Conservation (phyloP, 1,140 invertebrate species). For the Pogonomyrmex californicus region DNA sequence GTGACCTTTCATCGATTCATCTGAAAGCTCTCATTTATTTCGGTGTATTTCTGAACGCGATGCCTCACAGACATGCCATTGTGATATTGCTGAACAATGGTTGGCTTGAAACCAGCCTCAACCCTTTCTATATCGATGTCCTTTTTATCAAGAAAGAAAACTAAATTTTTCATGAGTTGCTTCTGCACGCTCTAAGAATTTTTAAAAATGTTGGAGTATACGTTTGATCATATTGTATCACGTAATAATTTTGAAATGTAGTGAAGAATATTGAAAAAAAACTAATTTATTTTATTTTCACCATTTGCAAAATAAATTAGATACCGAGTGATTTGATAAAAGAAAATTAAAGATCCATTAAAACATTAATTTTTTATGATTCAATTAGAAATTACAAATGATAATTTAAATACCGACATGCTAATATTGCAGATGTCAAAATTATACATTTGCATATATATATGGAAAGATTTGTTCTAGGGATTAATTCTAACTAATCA, state of each 20-base stretch:
- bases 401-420: not conserved
- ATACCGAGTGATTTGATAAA: not conserved
- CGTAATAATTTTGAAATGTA: conserved; percentile 10
- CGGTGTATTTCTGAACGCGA: conserved; percentile 19
- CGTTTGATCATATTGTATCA: not conserved
- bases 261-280: not conserved
- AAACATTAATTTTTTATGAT: not conserved
- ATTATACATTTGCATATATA: not conserved
- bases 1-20: conserved; percentile 53
- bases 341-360: not conserved
- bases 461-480: not conserved
- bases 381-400: not conserved
- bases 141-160: not conserved
- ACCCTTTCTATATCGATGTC: not conserved
- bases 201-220: conserved; percentile 13
- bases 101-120: not conserved
- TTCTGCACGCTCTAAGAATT: not conserved
- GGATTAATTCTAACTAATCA: not conserved
- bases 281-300: not conserved
- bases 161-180: not conserved
- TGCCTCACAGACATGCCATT: not conserved
- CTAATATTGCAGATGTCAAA: not conserved
- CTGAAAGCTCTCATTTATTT: conserved; percentile 49
- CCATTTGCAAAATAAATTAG: not conserved
- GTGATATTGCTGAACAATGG: conserved; percentile 27